Conservation (phyloP, 2,888 invertebrate species). For the Hemaris fuciformis region DNA sequence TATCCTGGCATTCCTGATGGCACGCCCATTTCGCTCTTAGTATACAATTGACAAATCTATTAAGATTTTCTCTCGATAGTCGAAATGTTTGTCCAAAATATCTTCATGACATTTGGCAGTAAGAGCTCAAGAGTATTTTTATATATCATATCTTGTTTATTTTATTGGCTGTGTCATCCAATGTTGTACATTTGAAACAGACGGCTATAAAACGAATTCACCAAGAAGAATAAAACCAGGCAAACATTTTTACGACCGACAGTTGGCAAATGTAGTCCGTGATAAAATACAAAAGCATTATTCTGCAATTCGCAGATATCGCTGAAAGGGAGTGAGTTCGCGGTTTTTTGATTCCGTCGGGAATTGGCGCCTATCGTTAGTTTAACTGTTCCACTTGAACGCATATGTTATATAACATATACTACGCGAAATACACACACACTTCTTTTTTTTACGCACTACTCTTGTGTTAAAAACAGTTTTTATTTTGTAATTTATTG, state of each 20-base stretch:
- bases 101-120: too few relatives aligned
- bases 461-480: too few relatives aligned
- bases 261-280: not conserved
- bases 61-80: too few relatives aligned
- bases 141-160: too few relatives aligned
- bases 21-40: too few relatives aligned
- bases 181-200: not conserved
- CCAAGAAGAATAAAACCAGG: not conserved
- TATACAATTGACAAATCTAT: too few relatives aligned
- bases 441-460: too few relatives aligned
- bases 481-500: too few relatives aligned
- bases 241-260: not conserved
- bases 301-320: not conserved
- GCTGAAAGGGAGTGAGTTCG: not conserved
- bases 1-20: too few relatives aligned
- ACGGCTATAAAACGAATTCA: not conserved
- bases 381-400: not conserved
- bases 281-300: not conserved
- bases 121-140: too few relatives aligned
- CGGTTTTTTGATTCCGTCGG: not conserved
- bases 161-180: not conserved
- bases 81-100: too few relatives aligned
- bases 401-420: not conserved
- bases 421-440: not conserved
- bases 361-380: not conserved